Evolutionary conservation across 1,140 invertebrate species (phyloP), one percentile per base, ranked within the genome.

Genomic region (Conopomorpha cramerella): DNA sequence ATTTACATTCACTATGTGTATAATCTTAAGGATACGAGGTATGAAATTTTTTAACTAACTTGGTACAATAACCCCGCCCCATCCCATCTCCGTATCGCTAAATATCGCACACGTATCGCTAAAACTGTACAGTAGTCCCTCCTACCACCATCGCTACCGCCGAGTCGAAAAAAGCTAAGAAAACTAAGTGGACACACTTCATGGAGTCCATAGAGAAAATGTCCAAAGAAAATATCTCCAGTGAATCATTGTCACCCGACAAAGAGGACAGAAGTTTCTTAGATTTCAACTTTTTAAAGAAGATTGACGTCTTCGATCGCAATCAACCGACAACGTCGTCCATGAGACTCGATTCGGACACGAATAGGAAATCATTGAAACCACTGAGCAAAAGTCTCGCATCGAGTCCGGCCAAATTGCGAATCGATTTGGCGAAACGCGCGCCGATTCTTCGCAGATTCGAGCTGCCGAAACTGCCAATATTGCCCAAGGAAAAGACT

Each of bases 361-460:
- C 27, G 0, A 23, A 41, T 6, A 8, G 28, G 2, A 39, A 36
- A 16, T 10, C 26, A 7, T 10, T 12, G 4, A 37, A 40, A 35
- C 13, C 33, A 2, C 8, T 44, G 0, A 47, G 37, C 7, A 66
- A 59, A 31, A 65, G 59, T 29, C 15, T 68, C 11, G 51, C 64
- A 0, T 50, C 65, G 0, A 70, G 58, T 23, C 64, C 66, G 28
- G 28, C 28, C 6, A 4, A 11, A 1, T 43, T 58, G 34, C 57
- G 46, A 30, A 15, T 54, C 0, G 63, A 66, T 1, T 1, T 51
- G 3, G 41, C 38, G 4, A 59, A 46, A 14, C 48, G 41, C 13
- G 39, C 53, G 2, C 52, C 53, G 1, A 48, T 71, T 0, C 19
- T 70, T 0, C 54, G 57, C 28, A 68, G 59, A 18, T 62, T 74